phyloP scores from a whole-genome alignment of 2,888 invertebrate species.

The Cantharis rufa region DNA sequence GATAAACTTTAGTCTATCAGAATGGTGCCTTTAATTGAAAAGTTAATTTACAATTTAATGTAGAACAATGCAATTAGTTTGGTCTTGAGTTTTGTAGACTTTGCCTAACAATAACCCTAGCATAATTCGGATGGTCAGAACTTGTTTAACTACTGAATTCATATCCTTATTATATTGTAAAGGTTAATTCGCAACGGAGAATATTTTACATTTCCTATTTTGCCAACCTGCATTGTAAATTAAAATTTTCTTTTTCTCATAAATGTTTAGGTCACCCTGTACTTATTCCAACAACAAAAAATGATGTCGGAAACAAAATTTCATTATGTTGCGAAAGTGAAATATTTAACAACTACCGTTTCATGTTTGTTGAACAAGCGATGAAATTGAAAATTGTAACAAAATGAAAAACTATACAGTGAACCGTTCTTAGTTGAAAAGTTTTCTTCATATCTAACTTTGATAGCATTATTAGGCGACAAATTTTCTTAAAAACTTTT shows the following conservation, averaged over 20 bases:
- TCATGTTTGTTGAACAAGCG: background rate
- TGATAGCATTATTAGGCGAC: background rate
- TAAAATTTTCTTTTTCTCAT: background rate
- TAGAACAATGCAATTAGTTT: background rate
- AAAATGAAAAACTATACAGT: background rate
- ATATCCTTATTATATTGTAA: background rate
- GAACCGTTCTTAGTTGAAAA: background rate
- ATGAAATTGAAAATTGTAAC: background rate
- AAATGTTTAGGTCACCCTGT: background rate
- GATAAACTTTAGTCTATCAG: background rate
- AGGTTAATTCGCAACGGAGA: background rate
- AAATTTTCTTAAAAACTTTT: conserved; percentile 8
- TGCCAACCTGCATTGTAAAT: background rate
- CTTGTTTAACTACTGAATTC: background rate
- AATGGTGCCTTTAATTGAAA: background rate
- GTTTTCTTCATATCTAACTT: conserved; percentile 6
- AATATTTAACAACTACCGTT: background rate
- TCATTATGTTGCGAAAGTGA: background rate
- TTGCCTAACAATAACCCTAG: background rate
- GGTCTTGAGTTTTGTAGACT: background rate
- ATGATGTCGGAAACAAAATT: background rate
- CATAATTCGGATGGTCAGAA: background rate
- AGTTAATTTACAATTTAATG: background rate
- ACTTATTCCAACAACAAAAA: background rate
- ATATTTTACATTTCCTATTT: background rate